Conservation (phyloP, 2,888 invertebrate genomes). For the Machimus atricapillus region DNA sequence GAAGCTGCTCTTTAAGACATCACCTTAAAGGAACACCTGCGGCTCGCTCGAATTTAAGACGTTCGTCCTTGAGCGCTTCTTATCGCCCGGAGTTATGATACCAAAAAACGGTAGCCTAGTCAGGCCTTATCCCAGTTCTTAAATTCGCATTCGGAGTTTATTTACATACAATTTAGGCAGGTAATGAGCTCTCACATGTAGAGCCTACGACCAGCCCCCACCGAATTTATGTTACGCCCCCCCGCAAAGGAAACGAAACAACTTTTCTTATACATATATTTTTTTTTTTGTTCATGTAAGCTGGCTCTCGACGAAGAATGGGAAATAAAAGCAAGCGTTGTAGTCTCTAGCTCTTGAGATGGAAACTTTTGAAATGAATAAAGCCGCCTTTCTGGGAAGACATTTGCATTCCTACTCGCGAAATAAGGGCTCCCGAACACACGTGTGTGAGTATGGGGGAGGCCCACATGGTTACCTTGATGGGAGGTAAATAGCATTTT, state of each 20-base stretch:
- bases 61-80: background rate
- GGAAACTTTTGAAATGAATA: conserved; percentile 31
- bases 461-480: conserved; percentile 31
- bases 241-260: background rate
- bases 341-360: conserved; percentile 21
- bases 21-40: background rate
- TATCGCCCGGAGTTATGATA: background rate
- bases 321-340: conserved; percentile 34
- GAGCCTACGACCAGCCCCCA: conserved; percentile 8
- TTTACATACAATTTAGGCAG: conserved; percentile 39
- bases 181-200: conserved; percentile 36
- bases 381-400: conserved; percentile 7
- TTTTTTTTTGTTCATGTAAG: background rate
- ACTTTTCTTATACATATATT: background rate
- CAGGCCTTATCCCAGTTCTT: conserved; percentile 26
- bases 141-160: conserved; percentile 28
- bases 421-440: background rate
- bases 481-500: conserved; percentile 36
- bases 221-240: background rate
- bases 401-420: conserved; percentile 28
- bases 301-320: conserved; percentile 1
- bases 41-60: background rate
- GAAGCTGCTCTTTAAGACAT: background rate
- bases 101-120: background rate
- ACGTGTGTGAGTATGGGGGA: background rate